Base-by-base conservation (phyloP, 64 coral and sea anemone genomes). In the Anthopleura sola region DNA sequence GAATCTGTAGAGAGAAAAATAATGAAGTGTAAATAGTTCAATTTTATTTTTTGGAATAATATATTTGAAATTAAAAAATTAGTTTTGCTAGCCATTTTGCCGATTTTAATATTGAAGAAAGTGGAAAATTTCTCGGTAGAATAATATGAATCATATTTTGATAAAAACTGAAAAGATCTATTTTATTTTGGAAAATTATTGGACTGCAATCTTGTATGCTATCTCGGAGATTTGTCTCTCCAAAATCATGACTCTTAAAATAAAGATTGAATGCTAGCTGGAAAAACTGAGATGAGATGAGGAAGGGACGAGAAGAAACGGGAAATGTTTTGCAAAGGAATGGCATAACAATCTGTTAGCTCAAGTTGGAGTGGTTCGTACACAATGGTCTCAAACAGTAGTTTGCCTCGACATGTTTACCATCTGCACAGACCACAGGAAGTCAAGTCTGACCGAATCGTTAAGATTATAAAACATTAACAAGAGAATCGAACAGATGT, bases 391-490 rank as follows among this genome's bases (percentile, higher is more conserved):
- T 5, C 16, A 56, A 3, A n/a, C n/a, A n/a, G n/a, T 20, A 26
- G 21, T 26, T 62, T 62, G 17, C 21, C 58, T 62, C n/a, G 50
- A 44, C 40, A 44, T 56, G 16, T 56, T 62, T 7, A 26, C 58
- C 17, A 62, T 62, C 58, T 26, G 23, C 58, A 62, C 58, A 71
- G 23, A 15, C 66, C 29, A 71, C 66, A 71, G 66, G 66, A 71
- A 71, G 66, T 71, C 29, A 10, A 71, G 28, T 32, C n/a, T 33
- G 66, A 28, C 28, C 28, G 34, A 71, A 71, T 71, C 66, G 13
- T 62, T 26, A 62, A 62, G 58, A 62, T 71, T n/a, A 71, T 71
- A 71, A 71, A 71, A 71, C 29, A 71, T 71, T 71, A 32, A 71
- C 28, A 32, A 29, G 66, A 71, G 3, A 71, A 32, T 71, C 23